Conservation (phyloP, 2,888 invertebrate genomes). For the Ceriagrion tenellum region DNA sequence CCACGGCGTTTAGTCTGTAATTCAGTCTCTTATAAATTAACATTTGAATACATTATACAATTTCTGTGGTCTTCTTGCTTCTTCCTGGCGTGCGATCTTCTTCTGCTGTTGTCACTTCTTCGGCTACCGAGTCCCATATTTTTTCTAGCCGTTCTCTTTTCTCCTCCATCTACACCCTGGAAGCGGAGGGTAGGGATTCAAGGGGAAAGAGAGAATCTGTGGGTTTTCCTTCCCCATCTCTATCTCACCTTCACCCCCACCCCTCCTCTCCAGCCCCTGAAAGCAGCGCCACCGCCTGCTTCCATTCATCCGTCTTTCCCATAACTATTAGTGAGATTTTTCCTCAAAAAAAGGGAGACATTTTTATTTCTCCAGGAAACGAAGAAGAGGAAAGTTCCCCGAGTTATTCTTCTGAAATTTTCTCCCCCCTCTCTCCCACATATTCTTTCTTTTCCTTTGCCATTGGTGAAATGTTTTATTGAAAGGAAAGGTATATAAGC, state of each 20-base stretch:
- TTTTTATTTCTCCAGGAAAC: neutral
- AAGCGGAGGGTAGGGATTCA: neutral
- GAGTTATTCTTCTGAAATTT: neutral
- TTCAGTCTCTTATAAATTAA: too few relatives aligned
- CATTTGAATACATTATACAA: too few relatives aligned
- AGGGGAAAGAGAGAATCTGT: neutral
- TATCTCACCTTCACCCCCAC: neutral
- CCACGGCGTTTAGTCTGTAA: too few relatives aligned
- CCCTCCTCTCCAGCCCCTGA: neutral
- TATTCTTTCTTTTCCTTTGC: neutral
- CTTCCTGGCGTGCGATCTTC: too few relatives aligned
- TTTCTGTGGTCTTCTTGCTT: too few relatives aligned
- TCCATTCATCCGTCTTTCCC: neutral
- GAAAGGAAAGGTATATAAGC: neutral
- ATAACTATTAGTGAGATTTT: constrained; percentile 28
- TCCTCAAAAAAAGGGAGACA: neutral
- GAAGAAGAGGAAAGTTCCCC: neutral
- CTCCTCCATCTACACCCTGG: too few relatives aligned
- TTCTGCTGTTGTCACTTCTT: too few relatives aligned
- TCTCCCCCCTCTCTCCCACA: too few relatives aligned
- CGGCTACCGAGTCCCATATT: too few relatives aligned
- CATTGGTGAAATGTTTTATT: neutral
- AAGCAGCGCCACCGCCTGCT: neutral
- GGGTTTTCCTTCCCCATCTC: neutral
- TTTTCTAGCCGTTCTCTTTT: too few relatives aligned